These are phyloP conservation scores for Chrysodeixis includens DNA, from an alignment of 2,888 invertebrate species.

Conservation along the genomic window DNA sequence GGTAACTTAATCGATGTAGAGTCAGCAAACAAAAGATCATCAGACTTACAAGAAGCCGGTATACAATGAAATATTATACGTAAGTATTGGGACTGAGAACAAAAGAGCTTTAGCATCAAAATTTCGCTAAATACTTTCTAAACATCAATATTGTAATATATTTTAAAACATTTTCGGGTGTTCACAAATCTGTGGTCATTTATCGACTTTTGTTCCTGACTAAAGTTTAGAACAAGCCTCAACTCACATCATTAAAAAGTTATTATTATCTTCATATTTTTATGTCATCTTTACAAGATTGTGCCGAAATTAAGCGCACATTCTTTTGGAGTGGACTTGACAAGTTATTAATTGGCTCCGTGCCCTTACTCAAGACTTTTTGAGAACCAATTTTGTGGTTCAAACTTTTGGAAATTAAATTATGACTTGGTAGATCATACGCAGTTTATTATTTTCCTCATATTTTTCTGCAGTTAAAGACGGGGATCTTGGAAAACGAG, in stretches of 20 bases:
- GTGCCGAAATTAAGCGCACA: neutral
- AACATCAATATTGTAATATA: too few species aligned
- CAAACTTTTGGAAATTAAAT: neutral
- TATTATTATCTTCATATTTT: neutral
- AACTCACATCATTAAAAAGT: neutral
- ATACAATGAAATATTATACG: too few species aligned
- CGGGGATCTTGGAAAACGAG: too few species aligned
- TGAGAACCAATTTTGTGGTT: neutral
- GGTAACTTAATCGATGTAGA: neutral
- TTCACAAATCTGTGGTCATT: too few species aligned
- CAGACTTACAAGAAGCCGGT: too few species aligned
- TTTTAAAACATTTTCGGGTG: too few species aligned
- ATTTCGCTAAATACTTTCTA: too few species aligned
- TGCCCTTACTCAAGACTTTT: neutral
- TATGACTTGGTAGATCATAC: neutral
- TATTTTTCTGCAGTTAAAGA: neutral
- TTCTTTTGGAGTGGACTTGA: constrained; percentile 1
- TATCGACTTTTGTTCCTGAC: neutral
- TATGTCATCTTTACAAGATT: neutral
- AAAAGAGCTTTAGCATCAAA: too few species aligned
- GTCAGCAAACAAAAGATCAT: too few species aligned
- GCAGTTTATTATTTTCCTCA: neutral
- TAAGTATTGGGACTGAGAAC: too few species aligned
- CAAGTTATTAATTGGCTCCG: neutral
- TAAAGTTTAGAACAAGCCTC: neutral